Evolutionary conservation across 2,888 invertebrate species (phyloP).

Genomic region (Cantharis rufa): DNA sequence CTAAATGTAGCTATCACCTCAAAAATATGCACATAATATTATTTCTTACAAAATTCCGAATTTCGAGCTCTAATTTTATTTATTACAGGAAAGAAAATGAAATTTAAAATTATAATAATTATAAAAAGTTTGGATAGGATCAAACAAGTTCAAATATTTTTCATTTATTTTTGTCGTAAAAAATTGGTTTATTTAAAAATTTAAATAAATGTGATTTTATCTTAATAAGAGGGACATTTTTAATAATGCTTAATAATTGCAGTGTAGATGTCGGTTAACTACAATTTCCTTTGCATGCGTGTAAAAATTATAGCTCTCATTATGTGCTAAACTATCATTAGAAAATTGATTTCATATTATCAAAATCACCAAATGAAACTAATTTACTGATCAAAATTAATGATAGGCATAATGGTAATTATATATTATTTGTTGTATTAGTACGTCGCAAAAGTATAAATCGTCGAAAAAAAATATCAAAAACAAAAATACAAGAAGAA

Average conservation of each 20-base stretch:
- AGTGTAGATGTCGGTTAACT: neutral
- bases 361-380: neutral
- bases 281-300: neutral
- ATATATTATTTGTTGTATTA: too few species aligned
- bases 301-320: neutral
- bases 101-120: too few species aligned
- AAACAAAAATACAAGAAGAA: neutral
- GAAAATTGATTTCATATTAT: neutral
- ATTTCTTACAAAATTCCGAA: too few species aligned
- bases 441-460: too few species aligned
- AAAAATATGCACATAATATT: too few species aligned
- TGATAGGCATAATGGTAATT: neutral
- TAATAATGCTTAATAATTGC: neutral
- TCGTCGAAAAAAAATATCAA: too few species aligned
- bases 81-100: too few species aligned
- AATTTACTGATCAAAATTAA: neutral
- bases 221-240: neutral
- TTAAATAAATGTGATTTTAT: neutral
- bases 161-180: neutral
- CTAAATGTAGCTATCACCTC: too few species aligned
- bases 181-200: neutral
- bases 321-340: neutral
- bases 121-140: neutral
- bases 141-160: neutral
- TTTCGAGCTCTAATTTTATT: too few species aligned